Evolutionary conservation across 2,888 invertebrate species (phyloP).

Genomic region (Eremobia ochroleuca): DNA sequence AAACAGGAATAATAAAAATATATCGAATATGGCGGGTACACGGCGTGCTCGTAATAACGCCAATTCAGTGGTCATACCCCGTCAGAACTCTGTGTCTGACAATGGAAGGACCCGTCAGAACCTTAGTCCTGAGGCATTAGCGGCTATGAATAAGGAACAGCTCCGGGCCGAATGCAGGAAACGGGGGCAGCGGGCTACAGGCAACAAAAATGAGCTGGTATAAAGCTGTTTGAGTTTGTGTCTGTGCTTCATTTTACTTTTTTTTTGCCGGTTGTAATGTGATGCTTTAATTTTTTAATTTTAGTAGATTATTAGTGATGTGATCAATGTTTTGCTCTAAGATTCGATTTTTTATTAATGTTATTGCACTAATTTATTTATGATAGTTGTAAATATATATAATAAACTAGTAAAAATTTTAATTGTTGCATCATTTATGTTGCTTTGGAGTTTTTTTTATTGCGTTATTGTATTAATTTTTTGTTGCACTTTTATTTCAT

Average conservation of each 20-base stretch:
- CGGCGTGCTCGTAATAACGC: constrained; percentile 87
- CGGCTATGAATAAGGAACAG: constrained; percentile 93
- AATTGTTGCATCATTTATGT: constrained; percentile 62
- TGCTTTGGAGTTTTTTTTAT: constrained; percentile 58
- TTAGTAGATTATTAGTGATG: constrained; percentile 66
- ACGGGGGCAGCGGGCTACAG: constrained; percentile 93
- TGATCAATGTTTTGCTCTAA: constrained; percentile 54
- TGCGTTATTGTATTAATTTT: constrained; percentile 28
- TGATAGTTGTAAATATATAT: constrained; percentile 58
- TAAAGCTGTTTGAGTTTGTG: constrained; percentile 84
- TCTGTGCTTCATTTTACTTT: constrained; percentile 82
- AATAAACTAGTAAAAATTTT: constrained; percentile 60
- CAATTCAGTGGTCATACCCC: constrained; percentile 83
- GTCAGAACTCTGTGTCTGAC: constrained; percentile 86
- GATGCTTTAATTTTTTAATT: constrained; percentile 78
- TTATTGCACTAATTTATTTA: constrained; percentile 60
- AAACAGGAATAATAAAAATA: constrained; percentile 67
- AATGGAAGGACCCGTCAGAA: constrained; percentile 86
- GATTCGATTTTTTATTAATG: constrained; percentile 35
- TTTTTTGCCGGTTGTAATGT: constrained; percentile 82
- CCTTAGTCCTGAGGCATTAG: constrained; percentile 88
- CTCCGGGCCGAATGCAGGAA: constrained; percentile 93
- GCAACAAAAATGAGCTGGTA: constrained; percentile 94
- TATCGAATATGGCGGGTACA: constrained; percentile 83
- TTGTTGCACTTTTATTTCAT: constrained; percentile 49